phyloP scores from a whole-genome alignment of 2,888 invertebrate species.

The Strigamia maritima region DNA sequence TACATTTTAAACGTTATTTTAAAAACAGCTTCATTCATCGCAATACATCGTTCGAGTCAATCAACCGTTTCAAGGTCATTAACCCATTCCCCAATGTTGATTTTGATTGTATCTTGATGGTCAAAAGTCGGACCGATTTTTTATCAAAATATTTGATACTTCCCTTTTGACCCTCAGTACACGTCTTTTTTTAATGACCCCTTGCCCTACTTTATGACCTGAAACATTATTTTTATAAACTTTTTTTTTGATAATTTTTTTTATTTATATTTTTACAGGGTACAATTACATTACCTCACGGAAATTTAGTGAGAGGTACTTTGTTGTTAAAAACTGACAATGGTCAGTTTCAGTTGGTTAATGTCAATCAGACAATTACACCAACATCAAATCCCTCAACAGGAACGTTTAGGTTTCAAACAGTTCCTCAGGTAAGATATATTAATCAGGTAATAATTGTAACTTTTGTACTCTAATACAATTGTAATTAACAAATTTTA shows the following conservation, averaged over 20 bases:
- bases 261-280: constrained; percentile 41
- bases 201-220: constrained; percentile 1
- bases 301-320: constrained; percentile 74
- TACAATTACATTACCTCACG: constrained; percentile 71
- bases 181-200: not conserved
- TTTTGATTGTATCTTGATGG: not conserved
- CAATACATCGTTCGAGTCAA: not conserved
- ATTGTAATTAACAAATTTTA: not conserved
- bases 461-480: not conserved
- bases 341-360: constrained; percentile 89
- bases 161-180: too few relatives aligned
- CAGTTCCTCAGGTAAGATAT: constrained; percentile 61
- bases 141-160: not conserved
- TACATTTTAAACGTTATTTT: not conserved
- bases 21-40: too few relatives aligned
- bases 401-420: constrained; percentile 71
- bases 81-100: not conserved
- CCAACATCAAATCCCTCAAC: constrained; percentile 41
- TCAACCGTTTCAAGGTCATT: constrained; percentile 22
- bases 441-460: not conserved
- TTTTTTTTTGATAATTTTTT: constrained; percentile 42
- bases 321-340: constrained; percentile 93
- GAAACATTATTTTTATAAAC: constrained; percentile 6
- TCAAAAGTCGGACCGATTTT: not conserved
- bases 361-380: constrained; percentile 70